These are phyloP conservation scores for Neodiprion virginianus DNA, from an alignment of 1,140 invertebrate genomes.

Conservation along the genomic window DNA sequence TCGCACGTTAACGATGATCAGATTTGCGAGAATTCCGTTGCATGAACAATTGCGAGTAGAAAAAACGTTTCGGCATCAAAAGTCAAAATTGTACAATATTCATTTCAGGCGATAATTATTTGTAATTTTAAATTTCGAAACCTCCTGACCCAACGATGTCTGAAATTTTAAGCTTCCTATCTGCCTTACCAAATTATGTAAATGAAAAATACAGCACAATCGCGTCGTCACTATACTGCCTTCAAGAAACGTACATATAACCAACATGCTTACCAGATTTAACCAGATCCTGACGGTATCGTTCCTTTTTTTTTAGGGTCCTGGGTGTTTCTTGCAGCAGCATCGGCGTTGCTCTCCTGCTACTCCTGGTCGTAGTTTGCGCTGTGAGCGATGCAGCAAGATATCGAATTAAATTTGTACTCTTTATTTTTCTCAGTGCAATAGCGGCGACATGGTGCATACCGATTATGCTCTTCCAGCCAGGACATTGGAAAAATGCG, in stretches of 20 bases:
- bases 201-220: slow-evolving; percentile 1
- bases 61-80: not conserved
- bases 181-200: not conserved
- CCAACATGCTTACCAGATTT: not conserved
- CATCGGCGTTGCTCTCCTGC: slow-evolving; percentile 43
- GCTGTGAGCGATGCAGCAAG: slow-evolving; percentile 62
- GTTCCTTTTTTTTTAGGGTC: slow-evolving; percentile 43
- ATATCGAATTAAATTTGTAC: slow-evolving; percentile 67
- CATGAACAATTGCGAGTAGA: not conserved
- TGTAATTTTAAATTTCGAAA: not conserved
- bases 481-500: slow-evolving; percentile 75
- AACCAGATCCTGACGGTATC: too few species aligned
- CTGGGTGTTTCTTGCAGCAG: slow-evolving; percentile 47
- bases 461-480: slow-evolving; percentile 75
- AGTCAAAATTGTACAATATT: not conserved
- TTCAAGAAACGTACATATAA: not conserved
- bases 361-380: slow-evolving; percentile 48
- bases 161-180: not conserved
- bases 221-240: not conserved
- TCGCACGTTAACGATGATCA: too few species aligned
- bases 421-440: slow-evolving; percentile 66
- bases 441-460: slow-evolving; percentile 70
- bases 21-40: too few species aligned
- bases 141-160: not conserved
- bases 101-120: not conserved